Conservation (phyloP, 2,797 vertebrate species). For the Petrocephalus sullivani region DNA sequence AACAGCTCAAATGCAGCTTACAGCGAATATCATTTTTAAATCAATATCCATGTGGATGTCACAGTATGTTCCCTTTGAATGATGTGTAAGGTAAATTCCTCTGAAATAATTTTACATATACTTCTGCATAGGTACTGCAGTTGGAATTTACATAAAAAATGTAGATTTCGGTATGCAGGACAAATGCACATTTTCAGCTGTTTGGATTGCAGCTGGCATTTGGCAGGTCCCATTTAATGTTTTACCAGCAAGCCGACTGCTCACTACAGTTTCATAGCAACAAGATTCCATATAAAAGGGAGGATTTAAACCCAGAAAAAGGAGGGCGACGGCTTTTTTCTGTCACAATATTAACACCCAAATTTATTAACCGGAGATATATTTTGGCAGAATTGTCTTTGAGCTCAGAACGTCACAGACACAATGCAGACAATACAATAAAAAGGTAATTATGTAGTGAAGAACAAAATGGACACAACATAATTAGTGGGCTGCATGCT, state of each 20-base stretch:
- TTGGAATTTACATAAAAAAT: background rate
- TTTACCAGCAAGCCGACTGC: background rate
- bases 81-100: background rate
- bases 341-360: background rate
- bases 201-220: background rate
- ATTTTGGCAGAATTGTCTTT: background rate
- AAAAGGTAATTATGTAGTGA: background rate
- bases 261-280: constrained; percentile 3
- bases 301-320: background rate
- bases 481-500: background rate
- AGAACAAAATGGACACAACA: background rate
- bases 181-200: background rate
- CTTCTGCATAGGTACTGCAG: background rate
- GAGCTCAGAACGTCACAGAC: background rate
- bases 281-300: background rate
- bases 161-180: background rate
- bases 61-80: background rate
- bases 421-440: background rate
- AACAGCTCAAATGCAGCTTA: background rate
- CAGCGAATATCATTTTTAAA: background rate
- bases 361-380: background rate
- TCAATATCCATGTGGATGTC: background rate
- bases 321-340: background rate
- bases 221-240: background rate
- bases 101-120: background rate